These are phyloP conservation scores for Acronicta leporina DNA, from an alignment of 2,888 invertebrate species.

Conservation along the genomic window DNA sequence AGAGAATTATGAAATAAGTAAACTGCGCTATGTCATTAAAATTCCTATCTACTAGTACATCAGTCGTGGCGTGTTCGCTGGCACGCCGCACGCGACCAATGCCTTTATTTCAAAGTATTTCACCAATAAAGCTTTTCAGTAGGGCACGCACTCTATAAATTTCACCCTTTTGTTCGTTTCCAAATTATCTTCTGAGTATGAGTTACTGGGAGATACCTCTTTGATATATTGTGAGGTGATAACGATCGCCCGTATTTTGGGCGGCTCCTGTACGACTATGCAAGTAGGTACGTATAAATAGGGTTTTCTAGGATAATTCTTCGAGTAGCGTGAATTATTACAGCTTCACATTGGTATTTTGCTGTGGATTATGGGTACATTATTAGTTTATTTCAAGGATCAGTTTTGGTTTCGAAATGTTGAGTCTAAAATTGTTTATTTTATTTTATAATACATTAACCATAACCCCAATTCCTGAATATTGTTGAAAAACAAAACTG, in stretches of 20 bases:
- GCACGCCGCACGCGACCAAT: conserved; percentile 41
- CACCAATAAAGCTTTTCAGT: conserved; percentile 46
- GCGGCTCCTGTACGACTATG: conserved; percentile 16
- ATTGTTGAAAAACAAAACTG: too few species aligned
- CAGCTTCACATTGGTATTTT: too few species aligned
- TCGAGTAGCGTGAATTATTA: too few species aligned
- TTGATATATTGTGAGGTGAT: conserved; percentile 45
- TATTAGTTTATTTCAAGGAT: too few species aligned
- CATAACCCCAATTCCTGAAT: too few species aligned
- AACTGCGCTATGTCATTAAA: conserved; percentile 33
- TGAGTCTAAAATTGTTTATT: too few species aligned
- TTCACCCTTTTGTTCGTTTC: conserved; percentile 56
- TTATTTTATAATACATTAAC: too few species aligned
- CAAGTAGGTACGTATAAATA: background rate
- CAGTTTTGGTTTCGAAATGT: too few species aligned
- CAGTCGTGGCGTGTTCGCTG: conserved; percentile 33
- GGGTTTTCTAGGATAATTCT: too few species aligned
- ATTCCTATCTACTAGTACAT: conserved; percentile 5
- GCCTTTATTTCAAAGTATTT: conserved; percentile 42
- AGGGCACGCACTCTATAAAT: conserved; percentile 57
- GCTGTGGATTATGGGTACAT: too few species aligned
- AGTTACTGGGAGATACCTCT: conserved; percentile 41
- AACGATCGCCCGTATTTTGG: conserved; percentile 25
- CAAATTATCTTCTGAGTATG: conserved; percentile 55
- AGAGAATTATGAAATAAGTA: conserved; percentile 9